phyloP scores from a whole-genome alignment of 2,797 vertebrate genomes.

The Anguilla pacifica region DNA sequence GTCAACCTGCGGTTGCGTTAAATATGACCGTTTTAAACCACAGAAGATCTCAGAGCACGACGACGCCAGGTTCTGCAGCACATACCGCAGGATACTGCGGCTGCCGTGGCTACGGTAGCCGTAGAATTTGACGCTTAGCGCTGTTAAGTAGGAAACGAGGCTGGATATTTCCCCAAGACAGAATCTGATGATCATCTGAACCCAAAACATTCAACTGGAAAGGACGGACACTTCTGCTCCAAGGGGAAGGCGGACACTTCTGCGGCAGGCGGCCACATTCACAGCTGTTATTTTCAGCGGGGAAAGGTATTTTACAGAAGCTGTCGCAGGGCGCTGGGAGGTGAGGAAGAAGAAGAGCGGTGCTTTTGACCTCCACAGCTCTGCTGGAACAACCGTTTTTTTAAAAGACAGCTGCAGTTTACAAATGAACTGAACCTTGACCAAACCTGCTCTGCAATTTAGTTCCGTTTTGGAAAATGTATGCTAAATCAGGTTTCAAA shows the following conservation, averaged over 20 bases:
- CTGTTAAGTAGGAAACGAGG: background rate
- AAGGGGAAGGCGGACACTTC: background rate
- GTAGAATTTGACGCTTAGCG: background rate
- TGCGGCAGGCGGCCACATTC: background rate
- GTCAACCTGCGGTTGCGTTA: background rate
- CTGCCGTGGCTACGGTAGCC: background rate
- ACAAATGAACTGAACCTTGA: background rate
- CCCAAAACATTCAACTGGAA: background rate
- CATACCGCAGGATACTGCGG: background rate
- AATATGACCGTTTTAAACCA: background rate
- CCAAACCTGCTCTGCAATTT: background rate
- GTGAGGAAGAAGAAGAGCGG: background rate
- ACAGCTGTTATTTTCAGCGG: background rate
- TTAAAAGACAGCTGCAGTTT: background rate
- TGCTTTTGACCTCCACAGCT: background rate
- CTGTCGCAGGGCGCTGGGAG: conserved; percentile 15
- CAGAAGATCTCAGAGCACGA: background rate
- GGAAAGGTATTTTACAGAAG: background rate
- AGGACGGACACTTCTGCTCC: background rate
- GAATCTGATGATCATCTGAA: background rate
- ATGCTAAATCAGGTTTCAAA: background rate
- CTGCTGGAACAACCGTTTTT: background rate
- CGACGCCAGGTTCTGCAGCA: background rate
- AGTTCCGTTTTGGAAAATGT: background rate
- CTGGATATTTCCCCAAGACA: background rate